These are phyloP conservation scores for Tipula lateralis DNA, from an alignment of 2,888 invertebrate genomes.

Conservation along the genomic window DNA sequence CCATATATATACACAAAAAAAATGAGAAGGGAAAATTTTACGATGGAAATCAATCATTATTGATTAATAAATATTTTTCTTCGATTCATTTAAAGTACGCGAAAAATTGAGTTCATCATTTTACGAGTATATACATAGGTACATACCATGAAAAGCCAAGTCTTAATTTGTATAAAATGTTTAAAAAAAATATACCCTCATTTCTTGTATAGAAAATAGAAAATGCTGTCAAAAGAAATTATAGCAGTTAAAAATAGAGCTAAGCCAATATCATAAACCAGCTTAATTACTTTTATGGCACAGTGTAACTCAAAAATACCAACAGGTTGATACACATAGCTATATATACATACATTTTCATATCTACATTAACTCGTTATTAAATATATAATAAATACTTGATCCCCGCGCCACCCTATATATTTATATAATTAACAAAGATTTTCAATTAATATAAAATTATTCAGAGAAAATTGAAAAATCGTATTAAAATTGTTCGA, in stretches of 20 bases:
- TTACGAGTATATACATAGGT: not conserved
- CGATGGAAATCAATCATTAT: not conserved
- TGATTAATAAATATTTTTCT: not conserved
- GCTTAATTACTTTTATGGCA: not conserved
- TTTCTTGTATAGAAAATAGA: not conserved
- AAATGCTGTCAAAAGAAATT: not conserved
- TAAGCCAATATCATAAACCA: not conserved
- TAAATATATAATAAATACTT: not conserved
- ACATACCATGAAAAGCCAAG: not conserved
- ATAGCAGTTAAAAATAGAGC: not conserved
- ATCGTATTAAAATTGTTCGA: not conserved
- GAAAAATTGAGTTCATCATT: not conserved
- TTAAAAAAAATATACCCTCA: not conserved
- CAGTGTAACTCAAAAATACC: not conserved
- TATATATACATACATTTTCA: not conserved
- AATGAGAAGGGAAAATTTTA: not conserved
- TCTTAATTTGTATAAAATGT: not conserved
- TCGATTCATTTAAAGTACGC: not conserved
- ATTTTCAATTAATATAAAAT: not conserved
- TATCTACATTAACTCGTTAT: not conserved
- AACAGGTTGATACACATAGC: not conserved
- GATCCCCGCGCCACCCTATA: not conserved
- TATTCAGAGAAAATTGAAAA: constrained; percentile 11
- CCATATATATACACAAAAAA: not conserved
- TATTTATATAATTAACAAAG: not conserved